phyloP scores from a whole-genome alignment of 2,113 vertebrate genomes.

The Nyctibius bracteatus region DNA sequence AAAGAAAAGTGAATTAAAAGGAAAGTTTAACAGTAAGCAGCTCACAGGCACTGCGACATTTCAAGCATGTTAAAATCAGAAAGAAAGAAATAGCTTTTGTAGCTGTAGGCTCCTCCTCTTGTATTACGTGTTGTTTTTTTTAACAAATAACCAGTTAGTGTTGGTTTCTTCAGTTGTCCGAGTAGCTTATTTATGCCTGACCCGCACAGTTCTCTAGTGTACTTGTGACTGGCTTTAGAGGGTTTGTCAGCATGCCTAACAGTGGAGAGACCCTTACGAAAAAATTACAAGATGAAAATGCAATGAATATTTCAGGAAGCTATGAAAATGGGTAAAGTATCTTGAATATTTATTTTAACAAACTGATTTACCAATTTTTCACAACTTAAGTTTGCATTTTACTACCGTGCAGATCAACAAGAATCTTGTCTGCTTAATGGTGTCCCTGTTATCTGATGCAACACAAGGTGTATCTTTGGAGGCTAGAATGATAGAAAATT shows the following conservation, averaged over 20 bases:
- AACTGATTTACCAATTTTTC: not conserved
- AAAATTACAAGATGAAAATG: not conserved
- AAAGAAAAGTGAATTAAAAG: constrained; percentile 61
- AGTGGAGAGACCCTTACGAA: not conserved
- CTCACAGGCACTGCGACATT: constrained; percentile 37
- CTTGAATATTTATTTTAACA: not conserved
- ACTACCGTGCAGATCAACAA: not conserved
- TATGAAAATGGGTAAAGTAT: constrained; percentile 53
- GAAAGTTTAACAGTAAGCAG: constrained; percentile 61
- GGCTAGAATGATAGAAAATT: not conserved
- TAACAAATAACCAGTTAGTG: constrained; percentile 5
- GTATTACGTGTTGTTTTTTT: not conserved
- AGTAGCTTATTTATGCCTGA: not conserved
- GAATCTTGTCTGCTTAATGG: not conserved
- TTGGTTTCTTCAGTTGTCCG: not conserved
- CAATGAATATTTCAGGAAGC: not conserved
- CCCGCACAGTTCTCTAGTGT: not conserved
- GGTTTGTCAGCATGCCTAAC: constrained; percentile 45
- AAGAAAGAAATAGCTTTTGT: constrained; percentile 64
- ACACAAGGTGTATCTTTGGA: not conserved
- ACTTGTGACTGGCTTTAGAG: not conserved
- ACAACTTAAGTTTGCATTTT: not conserved
- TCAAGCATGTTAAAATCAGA: constrained; percentile 62
- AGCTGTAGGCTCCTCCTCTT: constrained; percentile 49
- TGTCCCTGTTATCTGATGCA: not conserved